Evolutionary conservation across 2,113 vertebrate species (phyloP).

Genomic region (Neotoma lepida): DNA sequence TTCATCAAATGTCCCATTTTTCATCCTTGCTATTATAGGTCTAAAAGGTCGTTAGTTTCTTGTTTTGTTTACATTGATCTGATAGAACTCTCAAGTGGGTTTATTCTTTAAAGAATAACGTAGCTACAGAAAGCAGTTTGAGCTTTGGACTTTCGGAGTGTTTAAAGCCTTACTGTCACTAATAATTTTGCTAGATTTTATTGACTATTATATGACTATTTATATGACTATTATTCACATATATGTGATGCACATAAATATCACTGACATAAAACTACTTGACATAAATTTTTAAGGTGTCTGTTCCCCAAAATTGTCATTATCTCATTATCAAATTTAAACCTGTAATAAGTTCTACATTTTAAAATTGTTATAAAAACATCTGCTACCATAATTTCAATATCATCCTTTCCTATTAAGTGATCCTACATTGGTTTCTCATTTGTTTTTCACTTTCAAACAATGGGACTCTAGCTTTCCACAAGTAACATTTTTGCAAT

Average conservation of each 20-base stretch:
- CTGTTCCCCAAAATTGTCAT: neutral
- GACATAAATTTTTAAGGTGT: neutral
- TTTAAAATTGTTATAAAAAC: constrained; percentile 42
- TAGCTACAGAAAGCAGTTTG: neutral
- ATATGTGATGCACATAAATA: neutral
- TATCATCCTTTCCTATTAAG: constrained; percentile 25
- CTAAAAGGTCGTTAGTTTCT: constrained; percentile 38
- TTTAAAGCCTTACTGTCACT: neutral
- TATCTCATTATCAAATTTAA: constrained; percentile 26
- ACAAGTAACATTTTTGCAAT: constrained; percentile 23
- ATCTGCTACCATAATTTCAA: neutral
- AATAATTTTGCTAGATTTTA: neutral
- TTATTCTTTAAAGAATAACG: constrained; percentile 15
- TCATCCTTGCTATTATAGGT: neutral
- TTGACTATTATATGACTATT: too few species aligned
- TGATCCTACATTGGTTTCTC: neutral
- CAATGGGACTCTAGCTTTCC: neutral
- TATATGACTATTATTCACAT: neutral
- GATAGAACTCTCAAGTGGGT: neutral
- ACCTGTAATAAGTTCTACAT: neutral
- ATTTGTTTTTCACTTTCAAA: constrained; percentile 46
- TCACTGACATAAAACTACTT: neutral
- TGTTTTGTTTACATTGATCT: constrained; percentile 32
- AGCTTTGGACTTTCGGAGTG: neutral
- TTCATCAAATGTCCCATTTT: neutral